These are phyloP conservation scores for Melieria picta DNA, from an alignment of 2,888 invertebrate species.

Conservation along the genomic window DNA sequence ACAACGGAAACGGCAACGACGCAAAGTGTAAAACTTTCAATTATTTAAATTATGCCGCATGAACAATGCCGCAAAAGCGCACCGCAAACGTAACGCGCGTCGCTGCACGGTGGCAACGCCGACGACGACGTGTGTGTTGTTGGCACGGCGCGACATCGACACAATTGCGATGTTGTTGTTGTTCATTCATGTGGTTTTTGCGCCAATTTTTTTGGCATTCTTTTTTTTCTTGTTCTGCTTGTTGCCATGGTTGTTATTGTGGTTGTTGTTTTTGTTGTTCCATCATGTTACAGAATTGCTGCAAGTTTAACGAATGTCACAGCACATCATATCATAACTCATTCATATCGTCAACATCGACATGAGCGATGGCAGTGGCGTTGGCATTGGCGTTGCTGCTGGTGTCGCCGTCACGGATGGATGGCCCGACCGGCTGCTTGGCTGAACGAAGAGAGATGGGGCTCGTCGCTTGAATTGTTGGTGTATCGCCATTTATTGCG, in stretches of 20 bases:
- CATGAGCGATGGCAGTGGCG: conserved; percentile 41
- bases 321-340: conserved; percentile 52
- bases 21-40: conserved; percentile 59
- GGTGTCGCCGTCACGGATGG: too few species aligned
- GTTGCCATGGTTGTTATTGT: conserved; percentile 13
- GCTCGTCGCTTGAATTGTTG: conserved; percentile 44
- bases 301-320: conserved; percentile 59
- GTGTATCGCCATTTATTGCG: conserved; percentile 43
- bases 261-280: not conserved
- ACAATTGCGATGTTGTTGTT: conserved; percentile 12
- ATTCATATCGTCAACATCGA: conserved; percentile 58
- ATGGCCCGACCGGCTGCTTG: conserved; percentile 46
- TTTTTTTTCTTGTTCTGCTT: conserved; percentile 10
- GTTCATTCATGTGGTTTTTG: conserved; percentile 12
- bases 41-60: conserved; percentile 63
- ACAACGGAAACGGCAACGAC: not conserved
- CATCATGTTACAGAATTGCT: conserved; percentile 54
- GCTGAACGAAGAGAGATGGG: not conserved
- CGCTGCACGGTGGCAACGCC: not conserved
- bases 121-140: too few species aligned
- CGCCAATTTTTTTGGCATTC: conserved; percentile 5
- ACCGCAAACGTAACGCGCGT: conserved; percentile 35
- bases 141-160: too few species aligned
- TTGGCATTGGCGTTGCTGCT: too few species aligned
- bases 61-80: conserved; percentile 57